These are phyloP conservation scores for Pterocles gutturalis DNA, from an alignment of 2,113 vertebrate genomes.

Conservation along the genomic window DNA sequence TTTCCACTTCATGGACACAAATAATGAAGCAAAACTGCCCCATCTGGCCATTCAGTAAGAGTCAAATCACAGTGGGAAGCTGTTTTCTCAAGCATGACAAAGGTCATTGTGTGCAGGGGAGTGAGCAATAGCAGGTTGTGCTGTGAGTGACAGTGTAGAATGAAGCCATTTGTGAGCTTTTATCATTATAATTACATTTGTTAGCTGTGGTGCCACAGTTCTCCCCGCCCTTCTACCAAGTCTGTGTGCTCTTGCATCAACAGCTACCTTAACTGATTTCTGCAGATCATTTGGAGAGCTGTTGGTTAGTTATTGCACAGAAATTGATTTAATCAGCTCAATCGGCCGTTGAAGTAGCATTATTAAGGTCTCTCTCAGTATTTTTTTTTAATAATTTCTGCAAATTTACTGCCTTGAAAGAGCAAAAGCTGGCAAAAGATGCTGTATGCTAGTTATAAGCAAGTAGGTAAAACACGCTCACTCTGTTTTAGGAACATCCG, in stretches of 20 bases:
- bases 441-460: not conserved
- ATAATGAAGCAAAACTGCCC: constrained; percentile 85
- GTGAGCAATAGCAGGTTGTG: constrained; percentile 58
- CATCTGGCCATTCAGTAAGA: constrained; percentile 83
- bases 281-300: constrained; percentile 40
- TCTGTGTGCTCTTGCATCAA: constrained; percentile 12
- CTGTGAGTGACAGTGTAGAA: constrained; percentile 79
- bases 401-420: not conserved
- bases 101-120: constrained; percentile 77
- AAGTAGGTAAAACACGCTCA: not conserved
- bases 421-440: not conserved
- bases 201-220: constrained; percentile 68
- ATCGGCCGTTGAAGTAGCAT: not conserved
- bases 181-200: constrained; percentile 81
- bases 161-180: constrained; percentile 81
- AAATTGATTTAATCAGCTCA: not conserved
- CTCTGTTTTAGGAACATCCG: not conserved
- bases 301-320: not conserved
- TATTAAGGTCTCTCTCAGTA: not conserved
- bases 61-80: constrained; percentile 69
- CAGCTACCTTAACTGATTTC: constrained; percentile 54
- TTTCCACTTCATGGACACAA: constrained; percentile 81
- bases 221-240: constrained; percentile 6
- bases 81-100: constrained; percentile 75
- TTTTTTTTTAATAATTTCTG: not conserved